These are phyloP conservation scores for Grammomys surdaster DNA, from an alignment of 2,113 vertebrate species.

Conservation along the genomic window DNA sequence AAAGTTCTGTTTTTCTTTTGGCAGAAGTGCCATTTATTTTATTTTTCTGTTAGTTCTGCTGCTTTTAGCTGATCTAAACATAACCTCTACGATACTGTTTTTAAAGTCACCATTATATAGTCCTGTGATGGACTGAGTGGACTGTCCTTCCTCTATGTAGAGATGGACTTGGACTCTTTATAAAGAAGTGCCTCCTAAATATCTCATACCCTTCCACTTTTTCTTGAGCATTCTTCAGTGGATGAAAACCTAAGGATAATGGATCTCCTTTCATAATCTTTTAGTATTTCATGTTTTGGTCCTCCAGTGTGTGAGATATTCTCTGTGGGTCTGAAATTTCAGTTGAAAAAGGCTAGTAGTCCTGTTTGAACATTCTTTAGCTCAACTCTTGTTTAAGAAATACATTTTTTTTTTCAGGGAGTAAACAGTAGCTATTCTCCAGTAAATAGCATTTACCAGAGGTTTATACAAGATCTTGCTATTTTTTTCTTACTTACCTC, in stretches of 20 bases:
- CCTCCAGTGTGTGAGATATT: background rate
- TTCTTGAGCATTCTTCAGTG: background rate
- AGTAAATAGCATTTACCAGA: background rate
- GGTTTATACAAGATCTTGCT: background rate
- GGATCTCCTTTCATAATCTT: background rate
- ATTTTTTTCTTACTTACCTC: background rate
- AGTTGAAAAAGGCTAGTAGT: constrained; percentile 9
- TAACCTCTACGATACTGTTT: background rate
- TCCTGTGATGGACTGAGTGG: background rate
- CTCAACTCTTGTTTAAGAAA: constrained; percentile 31
- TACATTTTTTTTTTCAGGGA: background rate
- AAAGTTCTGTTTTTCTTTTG: background rate
- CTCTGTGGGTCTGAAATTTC: constrained; percentile 2
- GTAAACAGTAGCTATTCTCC: background rate
- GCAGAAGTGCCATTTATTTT: background rate
- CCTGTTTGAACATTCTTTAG: constrained; percentile 18
- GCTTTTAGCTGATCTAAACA: constrained; percentile 19
- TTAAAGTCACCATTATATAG: background rate
- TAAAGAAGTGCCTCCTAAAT: background rate
- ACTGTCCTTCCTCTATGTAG: background rate
- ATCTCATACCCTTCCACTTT: background rate
- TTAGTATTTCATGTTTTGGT: background rate
- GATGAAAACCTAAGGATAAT: background rate
- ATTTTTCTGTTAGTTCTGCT: constrained; percentile 17
- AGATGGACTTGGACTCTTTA: background rate